These are phyloP conservation scores for Apamea sordens DNA, from an alignment of 2,888 invertebrate species.

Conservation along the genomic window DNA sequence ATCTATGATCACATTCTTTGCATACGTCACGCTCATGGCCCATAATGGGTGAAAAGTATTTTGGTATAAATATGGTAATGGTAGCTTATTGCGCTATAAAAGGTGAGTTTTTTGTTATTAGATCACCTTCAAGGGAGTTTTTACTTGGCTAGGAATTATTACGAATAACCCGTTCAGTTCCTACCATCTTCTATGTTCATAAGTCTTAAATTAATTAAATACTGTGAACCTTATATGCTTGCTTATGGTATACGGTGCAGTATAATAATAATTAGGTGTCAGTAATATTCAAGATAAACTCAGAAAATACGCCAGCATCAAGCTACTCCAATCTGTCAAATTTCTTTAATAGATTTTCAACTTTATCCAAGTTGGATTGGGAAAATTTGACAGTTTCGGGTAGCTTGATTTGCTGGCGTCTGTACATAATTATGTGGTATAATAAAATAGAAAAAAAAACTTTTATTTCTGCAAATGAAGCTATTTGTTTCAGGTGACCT, in stretches of 20 bases:
- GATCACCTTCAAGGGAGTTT: not conserved
- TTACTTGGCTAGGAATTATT: not conserved
- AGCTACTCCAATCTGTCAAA: no score
- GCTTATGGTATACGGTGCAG: not conserved
- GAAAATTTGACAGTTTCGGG: no score
- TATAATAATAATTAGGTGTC: no score
- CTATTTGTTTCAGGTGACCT: not conserved
- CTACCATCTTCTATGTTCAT: not conserved
- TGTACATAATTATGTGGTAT: no score
- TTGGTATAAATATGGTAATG: slow-evolving; percentile 41
- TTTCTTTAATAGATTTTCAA: no score
- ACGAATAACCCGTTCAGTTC: not conserved
- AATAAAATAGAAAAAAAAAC: no score
- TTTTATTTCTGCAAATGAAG: no score
- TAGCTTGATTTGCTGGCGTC: no score
- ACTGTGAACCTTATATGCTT: no score
- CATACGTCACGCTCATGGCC: slow-evolving; percentile 41
- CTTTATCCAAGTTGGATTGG: no score
- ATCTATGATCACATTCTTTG: slow-evolving; percentile 50
- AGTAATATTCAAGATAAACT: no score
- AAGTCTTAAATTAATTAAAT: not conserved
- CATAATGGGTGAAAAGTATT: slow-evolving; percentile 48
- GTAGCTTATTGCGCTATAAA: not conserved
- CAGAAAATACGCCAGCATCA: no score
- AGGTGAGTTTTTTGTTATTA: not conserved